These are phyloP conservation scores for Drosophila trapezifrons DNA, from an alignment of 1,140 invertebrate genomes.

Conservation along the genomic window DNA sequence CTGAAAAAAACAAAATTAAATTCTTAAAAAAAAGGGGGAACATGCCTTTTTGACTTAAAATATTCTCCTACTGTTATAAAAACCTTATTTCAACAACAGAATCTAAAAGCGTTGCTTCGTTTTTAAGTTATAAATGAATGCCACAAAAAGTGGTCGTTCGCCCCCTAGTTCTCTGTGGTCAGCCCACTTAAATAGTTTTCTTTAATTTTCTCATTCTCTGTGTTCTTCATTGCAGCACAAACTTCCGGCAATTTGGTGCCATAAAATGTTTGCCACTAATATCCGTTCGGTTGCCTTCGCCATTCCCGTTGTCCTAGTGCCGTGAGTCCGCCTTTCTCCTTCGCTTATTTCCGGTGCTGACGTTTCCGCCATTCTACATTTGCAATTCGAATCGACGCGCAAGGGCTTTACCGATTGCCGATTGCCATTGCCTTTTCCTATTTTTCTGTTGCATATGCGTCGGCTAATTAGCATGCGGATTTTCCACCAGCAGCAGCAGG, in stretches of 20 bases:
- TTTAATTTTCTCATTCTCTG: constrained; percentile 19
- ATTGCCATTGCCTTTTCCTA: constrained; percentile 6
- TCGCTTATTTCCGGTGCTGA: constrained; percentile 53
- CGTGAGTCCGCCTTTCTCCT: constrained; percentile 12
- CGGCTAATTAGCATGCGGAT: constrained; percentile 68
- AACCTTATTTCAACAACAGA: too few relatives aligned
- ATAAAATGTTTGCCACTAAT: constrained; percentile 81
- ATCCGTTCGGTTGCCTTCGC: constrained; percentile 53
- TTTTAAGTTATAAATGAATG: too few relatives aligned
- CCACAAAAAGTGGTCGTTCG: too few relatives aligned
- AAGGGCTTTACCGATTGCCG: constrained; percentile 8
- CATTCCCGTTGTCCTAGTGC: constrained; percentile 22
- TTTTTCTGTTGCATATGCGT: constrained; percentile 59
- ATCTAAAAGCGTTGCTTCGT: too few relatives aligned
- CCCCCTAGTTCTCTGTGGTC: too few relatives aligned
- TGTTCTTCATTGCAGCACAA: constrained; percentile 46
- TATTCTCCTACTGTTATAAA: too few relatives aligned
- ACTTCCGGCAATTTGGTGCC: constrained; percentile 70
- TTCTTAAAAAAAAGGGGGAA: too few relatives aligned
- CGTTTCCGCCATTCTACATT: constrained; percentile 47
- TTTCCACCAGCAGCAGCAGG: constrained; percentile 33
- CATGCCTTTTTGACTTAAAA: too few relatives aligned
- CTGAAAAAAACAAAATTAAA: too few relatives aligned
- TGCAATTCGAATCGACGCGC: constrained; percentile 53
- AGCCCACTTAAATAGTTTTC: constrained; percentile 21